Base-by-base conservation (phyloP, 2,113 vertebrate species). In the Leptodactylus fuscus region DNA sequence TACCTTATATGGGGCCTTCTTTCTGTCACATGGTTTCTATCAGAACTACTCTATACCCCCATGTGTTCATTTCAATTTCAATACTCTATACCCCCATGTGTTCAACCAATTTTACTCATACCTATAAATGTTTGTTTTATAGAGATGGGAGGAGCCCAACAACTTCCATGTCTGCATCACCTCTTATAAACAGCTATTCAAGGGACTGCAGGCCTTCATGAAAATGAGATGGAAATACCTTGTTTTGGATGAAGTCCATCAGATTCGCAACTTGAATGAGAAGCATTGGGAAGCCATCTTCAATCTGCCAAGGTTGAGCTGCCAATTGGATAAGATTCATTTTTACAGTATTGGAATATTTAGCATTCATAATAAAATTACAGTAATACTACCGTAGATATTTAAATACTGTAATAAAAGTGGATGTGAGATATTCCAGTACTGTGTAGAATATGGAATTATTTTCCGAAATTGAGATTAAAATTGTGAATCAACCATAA, bases 231-330 rank as follows among this genome's bases (percentile, higher is more conserved):
- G 97, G 97, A 96, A 93, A 55, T 96, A 97, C 78, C 89, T 98
- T 78, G 92, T 98, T 73, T 91, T 98, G 71, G 97, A 97, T 27
- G 96, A 97, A 89, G 96, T 97, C 90, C 96, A 97, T 81, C 95
- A 96, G 85, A 94, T 97, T 78, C 96, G 95, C 89, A 97, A 95
- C 85, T 95, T 97, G 94, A 95, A 93, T 0, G 96, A 97, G 89
- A 96, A 96, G 87, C 96, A 97, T 90, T 98, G 96, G 97, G 95
- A 96, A 85, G 95, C 93, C 0, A 88, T 98, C 85, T 96, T 98
- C 89, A 91, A 81, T 88, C 93, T 98, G 46, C 94, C 89, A 91
- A 97, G 96, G 96, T 98, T 67, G 29, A 34, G 29, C 29, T 34
- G 29, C 62, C 29, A 67, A 58, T 67, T 67, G 13, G 29, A 34